Evolutionary conservation across 2,888 invertebrate species (phyloP).

Genomic region (Lapara coniferarum): DNA sequence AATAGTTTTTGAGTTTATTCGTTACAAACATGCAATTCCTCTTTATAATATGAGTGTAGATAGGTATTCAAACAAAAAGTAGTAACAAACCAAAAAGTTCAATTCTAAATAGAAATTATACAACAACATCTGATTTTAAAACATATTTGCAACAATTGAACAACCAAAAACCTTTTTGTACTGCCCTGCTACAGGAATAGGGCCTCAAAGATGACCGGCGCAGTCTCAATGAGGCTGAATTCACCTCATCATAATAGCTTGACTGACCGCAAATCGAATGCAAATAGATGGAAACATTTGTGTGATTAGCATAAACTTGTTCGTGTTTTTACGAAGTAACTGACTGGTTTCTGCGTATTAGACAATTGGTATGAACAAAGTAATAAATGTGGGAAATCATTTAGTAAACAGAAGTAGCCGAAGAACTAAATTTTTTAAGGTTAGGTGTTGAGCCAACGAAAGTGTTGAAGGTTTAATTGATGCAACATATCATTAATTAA

Average conservation of each 20-base stretch:
- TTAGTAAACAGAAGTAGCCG: too few relatives aligned
- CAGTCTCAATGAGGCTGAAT: not conserved
- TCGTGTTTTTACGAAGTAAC: slow-evolving; percentile 12
- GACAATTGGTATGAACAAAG: not conserved
- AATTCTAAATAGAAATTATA: too few relatives aligned
- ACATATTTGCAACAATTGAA: not conserved
- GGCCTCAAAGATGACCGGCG: not conserved
- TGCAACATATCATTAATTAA: too few relatives aligned
- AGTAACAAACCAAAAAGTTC: too few relatives aligned
- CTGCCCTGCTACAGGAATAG: not conserved
- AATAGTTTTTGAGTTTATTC: too few relatives aligned
- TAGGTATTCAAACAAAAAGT: too few relatives aligned
- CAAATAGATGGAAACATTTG: slow-evolving; percentile 17
- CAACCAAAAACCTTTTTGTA: not conserved
- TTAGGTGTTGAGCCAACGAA: too few relatives aligned
- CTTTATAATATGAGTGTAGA: too few relatives aligned
- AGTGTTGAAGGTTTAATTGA: too few relatives aligned
- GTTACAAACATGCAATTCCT: too few relatives aligned
- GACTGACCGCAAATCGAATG: slow-evolving; percentile 8
- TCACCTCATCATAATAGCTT: not conserved
- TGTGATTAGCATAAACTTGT: slow-evolving; percentile 10
- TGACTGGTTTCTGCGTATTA: not conserved
- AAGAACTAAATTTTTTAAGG: too few relatives aligned
- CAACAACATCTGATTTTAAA: too few relatives aligned
- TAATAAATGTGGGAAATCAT: not conserved